Evolutionary conservation across 2,797 vertebrate genomes (phyloP), one percentile per base, ranked within the genome.

Genomic region (Heteromormyrus szaboi): DNA sequence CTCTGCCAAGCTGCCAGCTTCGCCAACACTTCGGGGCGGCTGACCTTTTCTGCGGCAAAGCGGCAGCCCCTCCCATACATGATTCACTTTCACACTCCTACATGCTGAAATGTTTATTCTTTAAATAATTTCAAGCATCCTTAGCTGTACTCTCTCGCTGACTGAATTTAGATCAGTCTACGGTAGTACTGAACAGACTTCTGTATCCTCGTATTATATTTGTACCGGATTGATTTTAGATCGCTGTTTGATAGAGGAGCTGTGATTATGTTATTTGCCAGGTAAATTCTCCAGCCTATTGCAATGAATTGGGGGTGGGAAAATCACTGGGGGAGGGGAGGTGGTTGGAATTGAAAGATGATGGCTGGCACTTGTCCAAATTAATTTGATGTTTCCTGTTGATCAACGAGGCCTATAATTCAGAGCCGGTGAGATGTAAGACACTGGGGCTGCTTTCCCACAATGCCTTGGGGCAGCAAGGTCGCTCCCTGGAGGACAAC

Each of bases 11-110:
- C 85, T 19, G 85, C 25, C 50, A 48, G 56, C 56, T 87, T 65
- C 9, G 44, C 11, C 4, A 29, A 48, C 86, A 68, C 37, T 87
- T 22, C 2, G 7, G 19, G 86, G 56, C 37, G 22, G 56, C 19
- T 68, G 54, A 87, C 54, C 54, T 87, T 65, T 87, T 17, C 19
- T 48, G 54, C 17, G 19, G 41, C 51, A 44, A 33, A 17, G 17
- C 56, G 17, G 86, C 56, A 14, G 8, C 41, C 17, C 72, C 8
- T 22, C 25, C 87, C 50, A 2, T 79, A n/a, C 22, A 76, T 72
- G 83, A 85, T 50, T 86, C 62, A 76, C 29, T 76, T 86, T 85
- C 88, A 72, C 84, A 86, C 59, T 41, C 46, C 86, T 48, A 62
- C 62, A 72, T 54, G 22, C 9, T 86, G 50, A 9, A 89, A 76